Evolutionary conservation across 1,140 invertebrate genomes (phyloP).

Genomic region (Eupristina koningsbergeri): DNA sequence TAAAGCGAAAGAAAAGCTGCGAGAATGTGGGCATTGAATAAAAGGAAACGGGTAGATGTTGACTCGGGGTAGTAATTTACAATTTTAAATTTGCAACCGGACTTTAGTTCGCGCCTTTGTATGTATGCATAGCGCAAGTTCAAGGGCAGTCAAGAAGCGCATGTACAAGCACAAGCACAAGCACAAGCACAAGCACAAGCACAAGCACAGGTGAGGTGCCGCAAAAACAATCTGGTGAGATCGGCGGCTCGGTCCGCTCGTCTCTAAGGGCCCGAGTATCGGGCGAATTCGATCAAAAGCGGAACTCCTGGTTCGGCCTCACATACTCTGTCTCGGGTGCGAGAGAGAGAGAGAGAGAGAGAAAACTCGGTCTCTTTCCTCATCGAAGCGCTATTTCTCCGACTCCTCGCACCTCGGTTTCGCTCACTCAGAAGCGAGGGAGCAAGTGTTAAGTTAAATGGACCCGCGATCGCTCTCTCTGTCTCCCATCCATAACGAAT

Average conservation of each 20-base stretch:
- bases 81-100: not conserved
- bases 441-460: slow-evolving; percentile 53
- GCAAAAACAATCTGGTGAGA: slow-evolving; percentile 32
- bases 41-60: not conserved
- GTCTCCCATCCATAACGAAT: slow-evolving; percentile 63
- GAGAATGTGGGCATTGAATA: not conserved
- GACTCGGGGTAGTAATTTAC: not conserved
- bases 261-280: slow-evolving; percentile 51
- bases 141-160: slow-evolving; percentile 61
- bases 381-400: slow-evolving; percentile 46
- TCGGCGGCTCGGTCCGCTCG: slow-evolving; percentile 1
- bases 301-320: slow-evolving; percentile 55
- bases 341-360: not conserved
- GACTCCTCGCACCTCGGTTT: slow-evolving; percentile 17
- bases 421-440: slow-evolving; percentile 42
- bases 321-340: not conserved
- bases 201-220: slow-evolving; percentile 1
- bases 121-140: slow-evolving; percentile 44
- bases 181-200: slow-evolving; percentile 18
- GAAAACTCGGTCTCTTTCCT: not conserved
- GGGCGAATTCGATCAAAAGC: slow-evolving; percentile 58
- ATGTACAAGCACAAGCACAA: slow-evolving; percentile 1
- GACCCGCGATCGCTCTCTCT: slow-evolving; percentile 16
- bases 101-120: slow-evolving; percentile 27
- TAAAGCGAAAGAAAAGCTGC: no score